A percentile compares a stretch with the other conserved stretches of the same genome.
phyloP scores from a whole-genome alignment of 2,113 vertebrate genomes.

The Phocoena sinus region DNA sequence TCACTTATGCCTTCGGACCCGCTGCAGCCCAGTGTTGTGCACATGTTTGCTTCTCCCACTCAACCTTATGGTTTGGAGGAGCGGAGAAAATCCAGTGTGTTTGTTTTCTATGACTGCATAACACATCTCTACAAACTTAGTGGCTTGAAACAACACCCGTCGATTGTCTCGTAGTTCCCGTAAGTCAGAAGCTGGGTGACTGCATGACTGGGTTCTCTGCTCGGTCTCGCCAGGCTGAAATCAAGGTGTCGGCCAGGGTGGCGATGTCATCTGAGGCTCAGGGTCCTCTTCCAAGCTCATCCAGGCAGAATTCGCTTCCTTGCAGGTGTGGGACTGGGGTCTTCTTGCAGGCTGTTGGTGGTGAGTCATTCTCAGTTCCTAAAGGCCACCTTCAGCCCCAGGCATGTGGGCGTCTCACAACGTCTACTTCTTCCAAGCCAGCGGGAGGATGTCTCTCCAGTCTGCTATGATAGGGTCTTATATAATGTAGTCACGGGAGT shows the following conservation, averaged over 20 bases:
- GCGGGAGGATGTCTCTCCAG: not conserved
- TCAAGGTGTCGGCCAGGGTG: too few species aligned
- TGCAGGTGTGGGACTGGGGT: not conserved
- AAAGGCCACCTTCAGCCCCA: not conserved
- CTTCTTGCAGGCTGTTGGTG: not conserved
- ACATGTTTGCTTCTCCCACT: not conserved
- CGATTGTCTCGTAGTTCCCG: not conserved
- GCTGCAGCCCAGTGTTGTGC: not conserved
- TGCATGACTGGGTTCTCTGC: not conserved
- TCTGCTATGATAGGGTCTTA: not conserved
- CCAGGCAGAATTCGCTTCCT: not conserved
- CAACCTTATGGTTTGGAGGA: not conserved
- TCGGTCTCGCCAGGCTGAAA: not conserved
- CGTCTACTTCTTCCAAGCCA: not conserved
- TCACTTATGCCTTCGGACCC: not conserved
- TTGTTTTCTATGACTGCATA: not conserved
- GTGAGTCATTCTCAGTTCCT: not conserved
- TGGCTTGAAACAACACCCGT: not conserved
- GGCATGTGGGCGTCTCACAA: not conserved
- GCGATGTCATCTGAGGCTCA: not conserved
- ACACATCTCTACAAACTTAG: not conserved
- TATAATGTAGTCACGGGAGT: fast-evolving
- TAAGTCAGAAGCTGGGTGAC: not conserved
- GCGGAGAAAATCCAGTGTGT: not conserved
- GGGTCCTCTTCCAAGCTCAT: not conserved